Evolutionary conservation across 2,888 invertebrate species (phyloP).

Genomic region (Rugalucina vietnamica): DNA sequence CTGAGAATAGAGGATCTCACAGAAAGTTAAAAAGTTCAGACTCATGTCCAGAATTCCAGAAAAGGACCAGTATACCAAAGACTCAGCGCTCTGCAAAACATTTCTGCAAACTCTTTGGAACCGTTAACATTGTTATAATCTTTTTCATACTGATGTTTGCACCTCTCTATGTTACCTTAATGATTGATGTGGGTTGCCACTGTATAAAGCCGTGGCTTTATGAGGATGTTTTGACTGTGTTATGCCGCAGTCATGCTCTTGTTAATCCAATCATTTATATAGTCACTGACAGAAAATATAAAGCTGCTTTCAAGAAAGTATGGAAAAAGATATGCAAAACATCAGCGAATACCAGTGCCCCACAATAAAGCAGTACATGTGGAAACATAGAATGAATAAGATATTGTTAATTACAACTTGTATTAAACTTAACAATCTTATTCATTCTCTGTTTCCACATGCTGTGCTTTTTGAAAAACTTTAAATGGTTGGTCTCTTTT

Average conservation of each 20-base stretch:
- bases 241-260: slow-evolving; percentile 70
- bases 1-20: no score
- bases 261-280: slow-evolving; percentile 72
- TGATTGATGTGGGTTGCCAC: slow-evolving; percentile 63
- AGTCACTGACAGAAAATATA: slow-evolving; percentile 68
- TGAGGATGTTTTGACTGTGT: slow-evolving; percentile 67
- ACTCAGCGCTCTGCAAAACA: slow-evolving; percentile 26
- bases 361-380: no score
- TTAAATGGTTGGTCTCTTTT: no score
- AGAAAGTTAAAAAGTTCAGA: not conserved
- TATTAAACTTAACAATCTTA: no score
- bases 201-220: slow-evolving; percentile 67
- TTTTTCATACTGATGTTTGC: slow-evolving; percentile 71
- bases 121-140: slow-evolving; percentile 64
- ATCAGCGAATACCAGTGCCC: no score
- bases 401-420: no score
- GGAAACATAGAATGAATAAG: no score
- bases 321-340: slow-evolving; percentile 16
- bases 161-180: slow-evolving; percentile 64
- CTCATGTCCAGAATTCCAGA: not conserved
- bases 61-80: not conserved
- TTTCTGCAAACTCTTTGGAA: slow-evolving; percentile 67
- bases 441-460: no score
- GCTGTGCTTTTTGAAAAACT: no score
- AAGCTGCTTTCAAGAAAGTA: slow-evolving; percentile 52